phyloP scores from a whole-genome alignment of 1,140 invertebrate genomes.

The Planococcus citri region DNA sequence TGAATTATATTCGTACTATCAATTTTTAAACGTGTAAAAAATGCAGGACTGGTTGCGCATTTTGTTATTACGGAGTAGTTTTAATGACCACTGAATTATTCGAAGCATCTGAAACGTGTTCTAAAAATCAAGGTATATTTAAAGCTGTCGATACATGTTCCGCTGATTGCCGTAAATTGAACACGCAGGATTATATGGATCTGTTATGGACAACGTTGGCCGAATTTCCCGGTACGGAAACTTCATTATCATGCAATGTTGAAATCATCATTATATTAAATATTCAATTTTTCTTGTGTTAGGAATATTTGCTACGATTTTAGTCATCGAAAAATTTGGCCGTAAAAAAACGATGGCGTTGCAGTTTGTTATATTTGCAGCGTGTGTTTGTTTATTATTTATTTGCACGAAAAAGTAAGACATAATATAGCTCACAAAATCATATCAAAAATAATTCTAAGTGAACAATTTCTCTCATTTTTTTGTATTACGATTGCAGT shows the following conservation, averaged over 20 bases:
- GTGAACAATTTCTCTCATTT: background rate
- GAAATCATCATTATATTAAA: background rate
- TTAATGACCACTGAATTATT: constrained; percentile 91
- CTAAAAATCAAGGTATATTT: constrained; percentile 18
- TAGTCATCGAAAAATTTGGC: constrained; percentile 79
- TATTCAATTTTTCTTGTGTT: constrained; percentile 31
- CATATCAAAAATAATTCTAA: background rate
- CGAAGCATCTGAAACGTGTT: constrained; percentile 40
- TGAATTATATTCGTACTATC: background rate
- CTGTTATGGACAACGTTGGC: constrained; percentile 87
- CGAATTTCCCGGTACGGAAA: constrained; percentile 85
- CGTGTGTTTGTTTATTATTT: constrained; percentile 66
- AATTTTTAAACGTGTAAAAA: background rate
- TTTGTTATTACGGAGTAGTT: constrained; percentile 92
- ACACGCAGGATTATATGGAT: constrained; percentile 81
- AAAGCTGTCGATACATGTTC: constrained; percentile 41
- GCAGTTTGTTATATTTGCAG: constrained; percentile 78
- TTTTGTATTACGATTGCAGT: constrained; percentile 38
- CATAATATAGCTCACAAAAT: background rate
- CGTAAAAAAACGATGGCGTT: constrained; percentile 86
- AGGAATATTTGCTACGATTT: constrained; percentile 85
- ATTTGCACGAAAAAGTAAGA: constrained; percentile 61
- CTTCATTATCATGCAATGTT: background rate
- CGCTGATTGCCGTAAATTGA: constrained; percentile 59
- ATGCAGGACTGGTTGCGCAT: constrained; percentile 78